Evolutionary conservation across 2,113 vertebrate species (phyloP), one percentile per base, ranked within the genome.

Genomic region (Ageneiosus marmoratus): DNA sequence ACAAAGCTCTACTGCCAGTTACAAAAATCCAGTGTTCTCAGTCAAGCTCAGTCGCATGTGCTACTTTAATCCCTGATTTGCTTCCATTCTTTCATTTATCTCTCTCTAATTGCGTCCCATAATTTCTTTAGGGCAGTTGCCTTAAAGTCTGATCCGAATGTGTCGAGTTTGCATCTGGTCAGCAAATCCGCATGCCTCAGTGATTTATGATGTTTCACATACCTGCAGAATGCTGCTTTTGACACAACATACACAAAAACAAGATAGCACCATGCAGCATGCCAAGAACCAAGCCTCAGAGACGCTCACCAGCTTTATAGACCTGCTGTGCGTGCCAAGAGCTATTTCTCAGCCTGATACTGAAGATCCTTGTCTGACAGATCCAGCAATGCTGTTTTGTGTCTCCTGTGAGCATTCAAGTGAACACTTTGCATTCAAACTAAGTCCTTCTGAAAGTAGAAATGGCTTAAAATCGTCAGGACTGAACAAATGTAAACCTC

Each of bases 171-270:
- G 65, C 62, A 84, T 90, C 77, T 75, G 86, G 86, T 93, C 91
- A 93, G 93, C 89, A 89, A 87, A 90, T 90, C 85, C 60, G n/a
- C 81, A 69, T 65, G 44, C 83, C 92, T 93, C 91, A 93, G 92
- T 93, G 92, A 94, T 92, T 92, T 90, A 94, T 90, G 79, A 74
- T 80, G 81, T 91, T 90, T 91, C 90, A 90, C 81, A 76, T 86
- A 85, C 88, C 84, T 78, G 72, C 27, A 85, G 79, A 90, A 84
- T 82, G 82, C 76, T 78, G 73, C 69, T 77, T 88, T 81, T 88
- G 79, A 85, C 75, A 89, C 55, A 60, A 79, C 77, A 44, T 51
- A 75, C 70, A 50, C 81, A 82, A 79, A 77, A 18, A 86, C 85
- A 85, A 88, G 69, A 84, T 80, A 84, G 81, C 80, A 81, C 77